Conservation (phyloP, 2,113 vertebrate species). For the Patagioenas fasciata region DNA sequence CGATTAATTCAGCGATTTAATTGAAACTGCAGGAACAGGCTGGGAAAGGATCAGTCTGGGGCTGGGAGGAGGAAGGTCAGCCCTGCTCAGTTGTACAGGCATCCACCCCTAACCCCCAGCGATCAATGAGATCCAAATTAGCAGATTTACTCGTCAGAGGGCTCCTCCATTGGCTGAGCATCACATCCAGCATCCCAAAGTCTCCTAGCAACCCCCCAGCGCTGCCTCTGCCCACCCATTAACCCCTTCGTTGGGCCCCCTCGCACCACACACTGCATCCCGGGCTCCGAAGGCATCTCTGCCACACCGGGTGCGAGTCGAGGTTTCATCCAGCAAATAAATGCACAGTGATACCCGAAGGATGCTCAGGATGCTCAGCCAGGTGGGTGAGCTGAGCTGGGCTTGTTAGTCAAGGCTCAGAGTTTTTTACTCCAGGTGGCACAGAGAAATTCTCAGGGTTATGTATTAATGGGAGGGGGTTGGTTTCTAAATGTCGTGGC, state of each 20-base stretch:
- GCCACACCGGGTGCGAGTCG: background rate
- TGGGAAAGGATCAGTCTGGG: background rate
- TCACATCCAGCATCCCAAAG: constrained; percentile 50
- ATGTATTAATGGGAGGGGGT: background rate
- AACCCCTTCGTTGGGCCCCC: background rate
- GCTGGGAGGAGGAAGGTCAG: background rate
- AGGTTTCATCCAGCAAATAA: background rate
- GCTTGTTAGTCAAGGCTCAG: background rate
- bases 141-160: background rate
- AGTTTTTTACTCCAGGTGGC: background rate
- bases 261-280: background rate
- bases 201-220: constrained; percentile 62
- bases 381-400: fast-evolving
- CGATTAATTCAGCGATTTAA: constrained; percentile 48
- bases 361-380: background rate
- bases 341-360: background rate
- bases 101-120: background rate
- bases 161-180: constrained; percentile 17
- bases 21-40: constrained; percentile 40
- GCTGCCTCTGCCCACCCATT: constrained; percentile 35
- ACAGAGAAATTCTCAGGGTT: background rate
- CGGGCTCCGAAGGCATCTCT: background rate
- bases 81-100: background rate
- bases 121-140: constrained; percentile 14
- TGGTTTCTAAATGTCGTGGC: background rate